Conservation (phyloP, 2,888 invertebrate species). For the Branchellion lobata region DNA sequence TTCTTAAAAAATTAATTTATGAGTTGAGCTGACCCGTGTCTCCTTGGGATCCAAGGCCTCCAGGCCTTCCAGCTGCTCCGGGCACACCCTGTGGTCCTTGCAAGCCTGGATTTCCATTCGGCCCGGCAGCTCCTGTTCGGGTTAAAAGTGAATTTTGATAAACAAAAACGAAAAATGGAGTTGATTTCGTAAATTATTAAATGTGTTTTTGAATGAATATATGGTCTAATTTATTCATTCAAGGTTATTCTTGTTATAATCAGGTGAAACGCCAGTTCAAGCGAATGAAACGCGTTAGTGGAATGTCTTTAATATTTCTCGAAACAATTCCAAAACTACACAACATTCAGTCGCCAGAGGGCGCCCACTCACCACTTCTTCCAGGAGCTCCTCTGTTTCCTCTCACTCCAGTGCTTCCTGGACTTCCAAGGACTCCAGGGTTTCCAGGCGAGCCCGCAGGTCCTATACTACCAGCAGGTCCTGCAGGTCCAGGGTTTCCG, state of each 20-base stretch:
- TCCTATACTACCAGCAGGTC: too few species aligned
- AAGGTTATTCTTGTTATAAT: too few species aligned
- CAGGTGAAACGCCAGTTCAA: neutral
- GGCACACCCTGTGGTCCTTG: neutral
- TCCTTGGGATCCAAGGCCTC: constrained; percentile 1
- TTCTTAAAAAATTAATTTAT: neutral
- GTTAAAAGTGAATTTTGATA: too few species aligned
- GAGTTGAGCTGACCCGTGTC: constrained; percentile 18
- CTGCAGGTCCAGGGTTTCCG: neutral
- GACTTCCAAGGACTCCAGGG: constrained; percentile 29
- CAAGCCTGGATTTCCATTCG: neutral
- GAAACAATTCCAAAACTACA: too few species aligned
- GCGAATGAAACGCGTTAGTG: too few species aligned
- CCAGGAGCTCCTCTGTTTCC: constrained; percentile 46
- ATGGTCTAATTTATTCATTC: too few species aligned
- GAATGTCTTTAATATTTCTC: too few species aligned
- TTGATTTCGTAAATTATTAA: too few species aligned
- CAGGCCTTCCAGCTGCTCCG: neutral
- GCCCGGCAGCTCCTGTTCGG: neutral
- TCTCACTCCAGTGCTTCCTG: constrained; percentile 32
- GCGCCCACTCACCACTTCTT: too few species aligned
- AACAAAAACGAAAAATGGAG: too few species aligned
- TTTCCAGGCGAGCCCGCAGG: neutral
- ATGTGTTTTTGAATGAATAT: too few species aligned
- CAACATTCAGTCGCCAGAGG: too few species aligned